Evolutionary conservation across 2,113 vertebrate species (phyloP), one percentile per base, ranked within the genome.

Genomic region (Thamnophis sirtalis): DNA sequence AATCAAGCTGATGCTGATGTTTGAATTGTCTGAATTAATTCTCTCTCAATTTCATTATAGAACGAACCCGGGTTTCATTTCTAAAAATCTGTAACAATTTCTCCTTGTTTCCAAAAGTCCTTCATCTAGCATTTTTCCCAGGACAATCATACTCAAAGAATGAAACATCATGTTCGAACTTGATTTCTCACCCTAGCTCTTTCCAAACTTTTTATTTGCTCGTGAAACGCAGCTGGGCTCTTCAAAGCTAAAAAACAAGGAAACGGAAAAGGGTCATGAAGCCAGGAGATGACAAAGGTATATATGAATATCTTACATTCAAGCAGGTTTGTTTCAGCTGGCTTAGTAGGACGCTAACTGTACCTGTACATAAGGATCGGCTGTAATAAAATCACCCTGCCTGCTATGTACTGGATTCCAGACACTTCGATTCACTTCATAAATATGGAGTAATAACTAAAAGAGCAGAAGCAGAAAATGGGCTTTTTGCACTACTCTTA

Each of bases 121-220:
- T 28, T 91, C 86, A 38, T 26, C 1, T 9, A 38, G 15, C 91
- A 56, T 58, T 92, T 92, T 91, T 91, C 90, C 38, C 92, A 87
- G 87, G 51, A 15, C 91, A 93, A 85, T 84, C 38, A 87, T 54
- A 96, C 10, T 49, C 10, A 51, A 28, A 92, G 49, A 94, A 92
- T 48, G 9, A 84, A 86, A 43, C 21, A 94, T 85, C 8, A 86
- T 94, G 84, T 93, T 94, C 53, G 90, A 90, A 93, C 26, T 48
- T 89, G 95, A 88, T 73, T 8, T 49, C 98, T 98, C 97, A 99
- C 99, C 97, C 98, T 98, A 95, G 99, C 98, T 98, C 99, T 97
- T 96, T 99, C 98, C 97, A 99, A 98, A 97, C 98, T 99, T 97
- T 98, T 98, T 90, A 99, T 99, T 97, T 98, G 98, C 95, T 99